Base-by-base conservation (phyloP, 2,888 invertebrate species). In the Dasypolia templi region DNA sequence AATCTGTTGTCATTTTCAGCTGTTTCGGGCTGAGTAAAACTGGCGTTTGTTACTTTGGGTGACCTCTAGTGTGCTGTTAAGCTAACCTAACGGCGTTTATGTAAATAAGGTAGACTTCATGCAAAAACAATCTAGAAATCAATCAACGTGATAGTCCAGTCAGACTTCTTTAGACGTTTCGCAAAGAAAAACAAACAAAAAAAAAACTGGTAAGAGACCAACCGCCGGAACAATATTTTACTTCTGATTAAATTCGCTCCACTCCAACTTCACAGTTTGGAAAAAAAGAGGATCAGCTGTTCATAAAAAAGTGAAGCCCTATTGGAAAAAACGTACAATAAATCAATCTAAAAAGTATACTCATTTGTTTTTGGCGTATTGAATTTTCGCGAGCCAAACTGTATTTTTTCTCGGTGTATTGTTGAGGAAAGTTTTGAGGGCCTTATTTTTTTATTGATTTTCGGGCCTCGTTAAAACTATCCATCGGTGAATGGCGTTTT, bases 391-490 rank as follows among this genome's bases (percentile, higher is more conserved):
- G 77, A 68, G 64, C 74, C 75, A 79, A 87, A 87, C 85, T 75
- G 84, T 86, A 86, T 87, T 89, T 88, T 87, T 73, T 82, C 73
- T 64, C 82, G 74, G 75, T 80, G 84, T 85, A 85, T 86, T 87
- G 85, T 87, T 85, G 69, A 76, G 72, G 39, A 87, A 89, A 88
- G 82, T 88, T 90, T 82, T 68, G 83, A 77, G 75, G 72, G 71
- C 65, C 70, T 59, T 76, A 67, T 78, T 87, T 86, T n/a, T 87
- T 87, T 86, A 88, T 88, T 87, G 86, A 87, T 87, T 86, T 82
- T 74, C 67, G 80, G 87, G 88, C 82, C 88, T 90, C 89, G 89
- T 90, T 90, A 90, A 87, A 90, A 88, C 89, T 89, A 90, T 87
- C 76, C 77, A 69, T 75, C 67, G 76, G 86, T 87, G 80, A 82